Percentiles rank a stretch among this genome's conserved stretches.
Evolutionary conservation across 2,888 invertebrate genomes (phyloP).

Genomic region (Cephus pygmeus): DNA sequence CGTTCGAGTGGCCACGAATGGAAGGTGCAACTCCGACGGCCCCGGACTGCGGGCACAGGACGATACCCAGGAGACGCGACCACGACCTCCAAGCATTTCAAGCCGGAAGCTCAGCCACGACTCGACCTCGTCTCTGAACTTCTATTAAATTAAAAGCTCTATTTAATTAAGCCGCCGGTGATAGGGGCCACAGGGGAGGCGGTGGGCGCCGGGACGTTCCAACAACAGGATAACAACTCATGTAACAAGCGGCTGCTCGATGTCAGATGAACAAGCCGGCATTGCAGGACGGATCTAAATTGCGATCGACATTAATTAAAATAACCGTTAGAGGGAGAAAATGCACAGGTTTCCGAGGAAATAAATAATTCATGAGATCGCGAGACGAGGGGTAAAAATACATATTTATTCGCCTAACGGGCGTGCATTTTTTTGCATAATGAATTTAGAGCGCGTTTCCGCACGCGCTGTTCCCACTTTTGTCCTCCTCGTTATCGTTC

Average conservation of each 20-base stretch:
- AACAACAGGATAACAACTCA: background rate
- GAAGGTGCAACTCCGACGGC: no score
- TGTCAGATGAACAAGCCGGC: constrained; percentile 6
- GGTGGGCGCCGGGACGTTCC: constrained; percentile 1
- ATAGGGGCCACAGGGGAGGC: background rate
- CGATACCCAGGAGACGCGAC: no score
- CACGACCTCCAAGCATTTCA: no score
- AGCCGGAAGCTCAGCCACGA: background rate
- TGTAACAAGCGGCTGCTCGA: constrained; percentile 6
- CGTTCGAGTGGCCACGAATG: no score
- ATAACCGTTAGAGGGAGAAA: constrained; percentile 17
- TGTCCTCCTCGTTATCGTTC: background rate
- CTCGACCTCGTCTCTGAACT: constrained; percentile 3
- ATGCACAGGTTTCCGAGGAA: background rate
- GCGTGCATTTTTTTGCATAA: constrained; percentile 49
- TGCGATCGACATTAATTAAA: constrained; percentile 21
- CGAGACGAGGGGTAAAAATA: constrained; percentile 31
- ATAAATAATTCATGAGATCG: constrained; percentile 45
- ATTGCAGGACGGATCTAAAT: constrained; percentile 13
- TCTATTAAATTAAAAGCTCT: constrained; percentile 12
- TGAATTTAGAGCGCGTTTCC: constrained; percentile 29
- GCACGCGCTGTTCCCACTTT: background rate
- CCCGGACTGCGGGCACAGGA: no score
- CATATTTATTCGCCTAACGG: constrained; percentile 47
- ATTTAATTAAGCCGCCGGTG: constrained; percentile 5